A percentile compares a stretch with the other conserved stretches of the same genome.
phyloP scores from a whole-genome alignment of 2,113 vertebrate species.

The Hemiprocne comata region DNA sequence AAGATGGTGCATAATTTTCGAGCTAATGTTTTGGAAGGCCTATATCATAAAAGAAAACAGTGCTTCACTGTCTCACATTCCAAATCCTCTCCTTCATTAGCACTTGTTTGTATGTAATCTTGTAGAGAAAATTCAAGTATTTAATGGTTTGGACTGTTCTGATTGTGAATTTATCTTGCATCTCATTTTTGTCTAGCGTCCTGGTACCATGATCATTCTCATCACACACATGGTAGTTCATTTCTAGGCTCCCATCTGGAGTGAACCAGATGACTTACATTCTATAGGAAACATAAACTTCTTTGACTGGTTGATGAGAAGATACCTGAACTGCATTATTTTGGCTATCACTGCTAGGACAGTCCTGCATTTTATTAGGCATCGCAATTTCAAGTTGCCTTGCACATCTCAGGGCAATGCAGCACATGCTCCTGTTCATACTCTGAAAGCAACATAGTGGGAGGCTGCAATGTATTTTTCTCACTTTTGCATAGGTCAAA shows the following conservation, averaged over 20 bases:
- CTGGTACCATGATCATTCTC: not conserved
- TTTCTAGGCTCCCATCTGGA: not conserved
- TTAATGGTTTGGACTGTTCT: not conserved
- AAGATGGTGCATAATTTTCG: not conserved
- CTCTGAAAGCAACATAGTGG: not conserved
- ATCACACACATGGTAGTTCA: not conserved
- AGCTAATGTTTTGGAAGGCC: not conserved
- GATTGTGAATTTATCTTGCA: not conserved
- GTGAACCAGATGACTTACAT: not conserved
- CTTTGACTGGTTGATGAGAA: not conserved
- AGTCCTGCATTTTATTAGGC: not conserved
- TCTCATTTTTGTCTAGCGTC: not conserved
- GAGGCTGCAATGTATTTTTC: not conserved
- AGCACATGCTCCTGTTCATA: accelerated
- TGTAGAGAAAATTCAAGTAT: not conserved
- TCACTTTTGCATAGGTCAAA: not conserved
- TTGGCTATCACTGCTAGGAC: not conserved
- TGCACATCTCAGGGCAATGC: no score
- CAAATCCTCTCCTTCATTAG: not conserved
- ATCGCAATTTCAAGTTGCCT: not conserved
- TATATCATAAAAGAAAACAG: not conserved
- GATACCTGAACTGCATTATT: not conserved
- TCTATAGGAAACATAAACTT: not conserved
- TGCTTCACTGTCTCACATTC: not conserved
- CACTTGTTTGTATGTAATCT: not conserved